Evolutionary conservation across 2,797 vertebrate species (phyloP).

Genomic region (Muscicapa comitata): DNA sequence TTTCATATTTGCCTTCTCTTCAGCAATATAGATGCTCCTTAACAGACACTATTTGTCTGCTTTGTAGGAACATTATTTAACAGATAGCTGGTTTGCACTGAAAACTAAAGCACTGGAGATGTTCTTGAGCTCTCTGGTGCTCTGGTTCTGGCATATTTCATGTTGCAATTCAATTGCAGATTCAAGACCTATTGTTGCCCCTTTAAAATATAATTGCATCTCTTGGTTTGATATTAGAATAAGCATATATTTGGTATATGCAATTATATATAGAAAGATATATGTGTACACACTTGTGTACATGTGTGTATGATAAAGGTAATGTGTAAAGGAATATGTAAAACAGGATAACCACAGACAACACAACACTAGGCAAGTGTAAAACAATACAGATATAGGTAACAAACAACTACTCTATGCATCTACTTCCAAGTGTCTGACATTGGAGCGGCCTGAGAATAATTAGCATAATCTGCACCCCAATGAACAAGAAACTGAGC

Average conservation of each 20-base stretch:
- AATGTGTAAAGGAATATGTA: not conserved
- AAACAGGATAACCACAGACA: not conserved
- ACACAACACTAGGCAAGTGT: not conserved
- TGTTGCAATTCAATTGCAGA: not conserved
- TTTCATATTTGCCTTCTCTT: not conserved
- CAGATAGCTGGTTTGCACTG: not conserved
- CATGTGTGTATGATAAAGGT: not conserved
- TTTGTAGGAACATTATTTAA: not conserved
- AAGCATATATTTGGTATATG: not conserved
- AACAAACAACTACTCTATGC: not conserved
- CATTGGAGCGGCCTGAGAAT: not conserved
- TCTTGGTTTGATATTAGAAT: not conserved
- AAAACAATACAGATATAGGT: not conserved
- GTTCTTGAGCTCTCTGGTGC: not conserved
- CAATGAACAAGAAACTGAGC: not conserved
- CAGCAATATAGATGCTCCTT: not conserved
- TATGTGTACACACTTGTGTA: not conserved
- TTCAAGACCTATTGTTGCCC: not conserved
- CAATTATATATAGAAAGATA: not conserved
- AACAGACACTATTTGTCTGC: not conserved
- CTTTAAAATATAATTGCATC: not conserved
- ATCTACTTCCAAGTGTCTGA: not conserved
- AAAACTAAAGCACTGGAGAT: not conserved
- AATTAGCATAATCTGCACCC: not conserved
- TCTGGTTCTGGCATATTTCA: not conserved